Evolutionary conservation across 2,797 vertebrate species (phyloP).

Genomic region (Darevskia mixta): DNA sequence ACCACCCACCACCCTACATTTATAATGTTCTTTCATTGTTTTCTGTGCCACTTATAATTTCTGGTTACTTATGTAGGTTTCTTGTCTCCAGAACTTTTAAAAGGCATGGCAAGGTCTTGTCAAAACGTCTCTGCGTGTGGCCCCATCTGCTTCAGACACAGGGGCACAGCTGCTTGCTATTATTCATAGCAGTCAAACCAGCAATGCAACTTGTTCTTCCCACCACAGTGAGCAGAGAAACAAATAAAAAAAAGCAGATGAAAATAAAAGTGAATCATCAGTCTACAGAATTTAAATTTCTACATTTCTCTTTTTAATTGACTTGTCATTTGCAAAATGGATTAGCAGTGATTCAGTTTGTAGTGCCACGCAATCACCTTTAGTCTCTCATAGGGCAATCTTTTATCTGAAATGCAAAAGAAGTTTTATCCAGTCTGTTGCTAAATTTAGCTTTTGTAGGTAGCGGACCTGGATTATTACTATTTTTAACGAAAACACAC

Average conservation of each 20-base stretch:
- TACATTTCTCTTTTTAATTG: constrained; percentile 26
- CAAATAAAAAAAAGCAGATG: not conserved
- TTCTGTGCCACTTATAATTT: not conserved
- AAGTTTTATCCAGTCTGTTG: constrained; percentile 19
- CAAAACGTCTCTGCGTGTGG: not conserved
- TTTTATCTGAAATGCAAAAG: constrained; percentile 32
- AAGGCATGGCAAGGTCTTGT: not conserved
- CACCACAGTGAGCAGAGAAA: not conserved
- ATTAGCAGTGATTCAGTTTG: not conserved
- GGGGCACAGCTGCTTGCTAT: constrained; percentile 21
- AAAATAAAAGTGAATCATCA: constrained; percentile 3
- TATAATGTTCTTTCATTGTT: not conserved
- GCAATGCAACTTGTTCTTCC: not conserved
- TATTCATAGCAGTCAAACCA: not conserved
- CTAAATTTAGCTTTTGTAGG: constrained; percentile 62
- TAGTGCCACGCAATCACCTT: not conserved
- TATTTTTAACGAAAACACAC: constrained; percentile 47
- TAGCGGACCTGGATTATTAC: constrained; percentile 55
- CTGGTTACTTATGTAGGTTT: not conserved
- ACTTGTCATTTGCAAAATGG: constrained; percentile 35
- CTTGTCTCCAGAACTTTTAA: not conserved
- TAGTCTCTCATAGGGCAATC: not conserved
- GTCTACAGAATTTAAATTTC: not conserved
- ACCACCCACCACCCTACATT: not conserved
- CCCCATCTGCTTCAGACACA: not conserved